Percentiles rank a stretch among this genome's conserved stretches.
phyloP scores from a whole-genome alignment of 2,888 invertebrate species.

The Antitype chi region DNA sequence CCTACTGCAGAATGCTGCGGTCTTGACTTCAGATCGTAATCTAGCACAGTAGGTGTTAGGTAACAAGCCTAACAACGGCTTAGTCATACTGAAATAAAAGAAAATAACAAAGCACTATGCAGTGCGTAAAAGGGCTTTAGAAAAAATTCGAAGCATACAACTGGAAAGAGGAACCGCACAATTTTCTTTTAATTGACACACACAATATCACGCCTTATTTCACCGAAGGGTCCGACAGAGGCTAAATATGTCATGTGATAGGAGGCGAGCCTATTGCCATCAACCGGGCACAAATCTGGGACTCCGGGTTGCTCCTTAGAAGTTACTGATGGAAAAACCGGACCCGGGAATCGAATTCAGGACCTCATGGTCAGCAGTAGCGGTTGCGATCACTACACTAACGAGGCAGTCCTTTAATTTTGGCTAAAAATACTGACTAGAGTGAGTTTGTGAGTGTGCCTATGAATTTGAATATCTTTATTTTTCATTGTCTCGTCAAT shows the following conservation, averaged over 20 bases:
- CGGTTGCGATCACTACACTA: too few species aligned
- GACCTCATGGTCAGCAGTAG: background rate
- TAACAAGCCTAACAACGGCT: background rate
- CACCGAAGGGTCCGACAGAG: too few species aligned
- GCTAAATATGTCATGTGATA: too few species aligned
- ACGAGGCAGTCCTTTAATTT: too few species aligned
- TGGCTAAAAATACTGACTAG: background rate
- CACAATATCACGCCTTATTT: too few species aligned
- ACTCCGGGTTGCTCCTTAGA: too few species aligned
- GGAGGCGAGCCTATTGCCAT: too few species aligned
- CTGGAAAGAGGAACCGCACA: background rate
- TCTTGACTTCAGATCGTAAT: background rate
- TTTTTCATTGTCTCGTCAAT: background rate
- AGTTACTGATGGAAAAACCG: too few species aligned
- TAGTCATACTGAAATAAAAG: background rate
- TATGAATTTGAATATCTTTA: background rate
- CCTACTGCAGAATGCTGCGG: constrained; percentile 1
- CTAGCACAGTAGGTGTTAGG: background rate
- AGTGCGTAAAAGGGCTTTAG: background rate
- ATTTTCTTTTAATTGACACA: background rate
- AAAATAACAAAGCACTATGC: background rate
- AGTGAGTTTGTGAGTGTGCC: background rate
- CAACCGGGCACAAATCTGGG: too few species aligned
- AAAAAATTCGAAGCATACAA: background rate
- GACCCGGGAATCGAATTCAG: too few species aligned